A percentile compares a stretch with the other conserved stretches of the same genome.
Evolutionary conservation across 2,113 vertebrate genomes (phyloP).

Genomic region (Petrocephalus zakoni): DNA sequence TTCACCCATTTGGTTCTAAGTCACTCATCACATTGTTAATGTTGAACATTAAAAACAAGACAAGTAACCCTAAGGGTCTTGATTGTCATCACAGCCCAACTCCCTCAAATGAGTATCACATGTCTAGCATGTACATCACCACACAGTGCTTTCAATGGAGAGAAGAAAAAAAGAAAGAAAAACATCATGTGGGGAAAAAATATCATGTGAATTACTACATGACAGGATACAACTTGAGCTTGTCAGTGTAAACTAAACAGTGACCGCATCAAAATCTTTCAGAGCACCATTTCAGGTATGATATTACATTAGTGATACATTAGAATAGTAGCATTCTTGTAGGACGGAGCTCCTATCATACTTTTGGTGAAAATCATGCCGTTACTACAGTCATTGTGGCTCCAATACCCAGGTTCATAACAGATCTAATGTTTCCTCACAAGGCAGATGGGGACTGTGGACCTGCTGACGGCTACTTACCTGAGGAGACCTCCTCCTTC

Average conservation of each 20-base stretch:
- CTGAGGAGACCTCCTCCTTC: conserved; percentile 87
- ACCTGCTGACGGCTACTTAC: not conserved
- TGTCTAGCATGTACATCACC: not conserved
- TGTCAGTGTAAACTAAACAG: not conserved
- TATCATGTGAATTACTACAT: not conserved
- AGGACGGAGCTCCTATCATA: not conserved
- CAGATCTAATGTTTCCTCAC: not conserved
- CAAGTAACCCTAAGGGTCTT: not conserved
- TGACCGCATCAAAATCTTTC: not conserved
- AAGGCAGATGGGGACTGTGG: not conserved
- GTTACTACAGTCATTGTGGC: not conserved
- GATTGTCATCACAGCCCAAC: no score
- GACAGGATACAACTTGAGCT: not conserved
- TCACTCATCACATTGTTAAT: not conserved
- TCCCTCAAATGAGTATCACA: no score
- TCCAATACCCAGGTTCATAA: not conserved
- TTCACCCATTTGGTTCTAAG: no score
- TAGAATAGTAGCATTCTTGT: not conserved
- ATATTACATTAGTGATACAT: not conserved
- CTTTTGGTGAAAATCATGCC: not conserved
- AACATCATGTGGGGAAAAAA: not conserved
- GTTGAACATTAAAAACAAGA: not conserved
- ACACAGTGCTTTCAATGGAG: not conserved
- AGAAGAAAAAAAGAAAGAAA: not conserved
- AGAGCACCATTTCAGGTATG: not conserved